Conservation (phyloP, 2,797 vertebrate species). For the Clamator glandarius region DNA sequence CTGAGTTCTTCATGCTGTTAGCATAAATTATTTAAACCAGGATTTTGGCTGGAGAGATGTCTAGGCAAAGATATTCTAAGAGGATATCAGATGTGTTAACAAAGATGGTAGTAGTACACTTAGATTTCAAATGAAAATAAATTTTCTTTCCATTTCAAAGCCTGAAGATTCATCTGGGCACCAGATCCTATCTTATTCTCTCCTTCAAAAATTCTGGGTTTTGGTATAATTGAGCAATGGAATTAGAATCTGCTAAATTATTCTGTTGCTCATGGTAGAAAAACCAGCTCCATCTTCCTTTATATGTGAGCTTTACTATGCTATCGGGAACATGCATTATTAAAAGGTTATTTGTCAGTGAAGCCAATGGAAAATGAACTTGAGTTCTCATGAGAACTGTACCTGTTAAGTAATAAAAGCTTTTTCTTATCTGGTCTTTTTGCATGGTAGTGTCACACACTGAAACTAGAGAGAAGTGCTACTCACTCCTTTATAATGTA, state of each 20-base stretch:
- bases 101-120: background rate
- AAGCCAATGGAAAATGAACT: slow-evolving; percentile 19
- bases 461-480: background rate
- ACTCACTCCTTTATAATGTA: background rate
- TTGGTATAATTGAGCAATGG: background rate
- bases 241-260: background rate
- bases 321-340: background rate
- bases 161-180: background rate
- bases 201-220: background rate
- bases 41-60: background rate
- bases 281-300: background rate
- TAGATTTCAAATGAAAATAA: background rate
- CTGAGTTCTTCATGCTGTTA: background rate
- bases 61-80: background rate
- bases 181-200: background rate
- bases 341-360: slow-evolving; percentile 30
- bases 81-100: background rate
- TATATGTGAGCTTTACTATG: background rate
- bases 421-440: background rate
- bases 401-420: slow-evolving; percentile 9
- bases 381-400: background rate
- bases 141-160: background rate
- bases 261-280: background rate
- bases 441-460: background rate
- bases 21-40: background rate